Conservation (phyloP, 2,888 invertebrate genomes). For the Ctena decussata region DNA sequence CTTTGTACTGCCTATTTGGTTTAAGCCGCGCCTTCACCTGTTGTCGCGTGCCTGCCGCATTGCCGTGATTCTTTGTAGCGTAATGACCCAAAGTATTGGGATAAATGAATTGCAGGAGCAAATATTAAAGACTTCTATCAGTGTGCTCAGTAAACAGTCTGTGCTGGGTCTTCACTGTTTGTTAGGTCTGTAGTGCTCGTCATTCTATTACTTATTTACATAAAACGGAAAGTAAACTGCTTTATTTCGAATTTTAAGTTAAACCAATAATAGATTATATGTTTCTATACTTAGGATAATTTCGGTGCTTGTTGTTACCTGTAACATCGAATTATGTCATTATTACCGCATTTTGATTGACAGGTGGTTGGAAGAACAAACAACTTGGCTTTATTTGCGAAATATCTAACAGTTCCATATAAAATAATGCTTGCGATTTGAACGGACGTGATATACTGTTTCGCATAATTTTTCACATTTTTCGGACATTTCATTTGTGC, state of each 20-base stretch:
- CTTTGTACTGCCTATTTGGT: too few relatives aligned
- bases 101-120: too few relatives aligned
- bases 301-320: background rate
- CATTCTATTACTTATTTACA: too few relatives aligned
- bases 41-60: conserved; percentile 1
- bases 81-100: too few relatives aligned
- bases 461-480: background rate
- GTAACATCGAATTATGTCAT: background rate
- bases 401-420: background rate
- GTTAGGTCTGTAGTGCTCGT: too few relatives aligned
- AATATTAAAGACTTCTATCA: too few relatives aligned
- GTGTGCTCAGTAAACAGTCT: too few relatives aligned
- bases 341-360: conserved; percentile 47
- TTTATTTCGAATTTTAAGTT: too few relatives aligned
- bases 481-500: background rate
- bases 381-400: background rate
- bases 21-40: conserved; percentile 1
- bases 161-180: too few relatives aligned
- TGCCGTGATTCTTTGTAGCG: background rate
- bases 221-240: too few relatives aligned
- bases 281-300: too few relatives aligned
- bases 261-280: too few relatives aligned
- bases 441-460: background rate
- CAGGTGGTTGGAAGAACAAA: conserved; percentile 30
- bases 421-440: background rate